A percentile compares a stretch with the other conserved stretches of the same genome.
These are phyloP conservation scores for Anthrax anthrax DNA, from an alignment of 2,888 invertebrate species.

Conservation along the genomic window DNA sequence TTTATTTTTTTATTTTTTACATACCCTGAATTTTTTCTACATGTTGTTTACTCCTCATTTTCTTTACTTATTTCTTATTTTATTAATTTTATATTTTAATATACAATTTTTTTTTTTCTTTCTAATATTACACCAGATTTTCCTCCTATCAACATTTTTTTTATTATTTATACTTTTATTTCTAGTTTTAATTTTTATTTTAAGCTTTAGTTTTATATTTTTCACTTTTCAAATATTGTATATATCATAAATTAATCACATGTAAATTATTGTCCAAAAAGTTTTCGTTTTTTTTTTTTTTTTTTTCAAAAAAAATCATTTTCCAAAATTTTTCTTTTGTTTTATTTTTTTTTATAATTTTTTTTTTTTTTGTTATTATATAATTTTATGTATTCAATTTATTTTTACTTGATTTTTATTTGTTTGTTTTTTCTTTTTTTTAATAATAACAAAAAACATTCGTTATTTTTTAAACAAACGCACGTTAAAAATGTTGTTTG, in stretches of 20 bases:
- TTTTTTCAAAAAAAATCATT: not conserved
- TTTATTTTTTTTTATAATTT: not conserved
- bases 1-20: not conserved
- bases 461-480: too few species aligned
- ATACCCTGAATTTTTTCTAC: conserved; percentile 2
- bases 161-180: not conserved
- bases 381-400: too few species aligned
- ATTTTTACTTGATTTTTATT: not conserved
- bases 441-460: too few species aligned
- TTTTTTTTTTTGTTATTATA: not conserved
- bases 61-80: too few species aligned
- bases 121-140: not conserved
- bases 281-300: conserved; percentile 18
- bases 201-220: conserved; percentile 3
- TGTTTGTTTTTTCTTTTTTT: not conserved
- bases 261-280: conserved; percentile 37
- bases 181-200: not conserved
- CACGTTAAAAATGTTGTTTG: too few species aligned
- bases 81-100: too few species aligned
- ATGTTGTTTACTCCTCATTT: conserved; percentile 1
- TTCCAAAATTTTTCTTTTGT: not conserved
- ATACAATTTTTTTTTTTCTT: too few species aligned
- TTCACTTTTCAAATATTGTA: not conserved
- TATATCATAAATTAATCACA: conserved; percentile 29
- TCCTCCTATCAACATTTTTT: conserved; percentile 4